Evolutionary conservation across 2,888 invertebrate genomes (phyloP), one percentile per base, ranked within the genome.

Genomic region (Amblyteles armatorius): DNA sequence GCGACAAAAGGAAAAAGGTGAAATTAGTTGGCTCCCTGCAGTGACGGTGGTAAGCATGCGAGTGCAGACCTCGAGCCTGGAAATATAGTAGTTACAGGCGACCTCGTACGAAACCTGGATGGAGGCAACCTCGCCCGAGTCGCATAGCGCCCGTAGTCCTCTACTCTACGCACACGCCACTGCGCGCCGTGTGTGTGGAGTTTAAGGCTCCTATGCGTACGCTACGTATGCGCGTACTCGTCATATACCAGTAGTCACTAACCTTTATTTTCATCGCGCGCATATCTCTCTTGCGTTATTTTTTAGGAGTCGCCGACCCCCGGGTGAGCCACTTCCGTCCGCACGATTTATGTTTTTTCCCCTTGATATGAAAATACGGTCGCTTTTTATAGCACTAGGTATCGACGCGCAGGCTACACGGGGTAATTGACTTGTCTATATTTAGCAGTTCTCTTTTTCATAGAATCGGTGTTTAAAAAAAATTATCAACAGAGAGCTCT

Each of bases 1-100:
- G 83, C 57, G 83, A 68, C 78, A 74, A 79, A 73, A 83, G 74
- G 76, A 80, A 88, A 79, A 83, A 87, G 77, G 67, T 52, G 67
- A 85, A 86, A 86, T 87, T 86, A 79, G 79, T 81, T 84, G 80
- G 84, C 73, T 81, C 77, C 52, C 77, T 71, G 69, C 79, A 79
- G 82, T 33, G 65, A 57, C 57, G 83, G 78, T 55, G 72, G 83
- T 81, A 83, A 85, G 83, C 81, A 76, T 57, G 79, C 74, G 85
- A 83, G 71, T 26, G 77, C 73, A 36, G 72, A 77, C 36, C 67
- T 19, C 69, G 29, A 33, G 73, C 81, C 65, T 79, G 67, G 78
- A 77, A 84, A 84, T 86, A 68, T 86, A 90, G 90, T 89, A 87
- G 88, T 90, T 87, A 76, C 76, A 87, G 81, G 71, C 89, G 86